Evolutionary conservation across 2,797 vertebrate genomes (phyloP).

Genomic region (Cuculus canorus): DNA sequence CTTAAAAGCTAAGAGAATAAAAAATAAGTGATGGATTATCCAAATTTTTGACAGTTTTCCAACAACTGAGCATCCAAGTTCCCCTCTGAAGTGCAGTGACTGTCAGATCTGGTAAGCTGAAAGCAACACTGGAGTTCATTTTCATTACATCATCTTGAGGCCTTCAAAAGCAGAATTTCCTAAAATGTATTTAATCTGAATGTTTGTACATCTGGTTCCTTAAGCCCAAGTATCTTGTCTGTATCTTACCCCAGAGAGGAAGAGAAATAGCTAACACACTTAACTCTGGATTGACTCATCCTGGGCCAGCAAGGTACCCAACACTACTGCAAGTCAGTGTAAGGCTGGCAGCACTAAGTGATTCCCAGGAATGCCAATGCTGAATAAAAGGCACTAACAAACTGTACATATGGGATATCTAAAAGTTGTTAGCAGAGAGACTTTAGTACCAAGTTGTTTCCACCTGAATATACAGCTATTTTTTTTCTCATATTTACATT

Average conservation of each 20-base stretch:
- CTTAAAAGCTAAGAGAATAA: not conserved
- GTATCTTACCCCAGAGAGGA: not conserved
- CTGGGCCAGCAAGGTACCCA: not conserved
- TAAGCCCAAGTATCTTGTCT: not conserved
- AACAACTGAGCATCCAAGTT: not conserved
- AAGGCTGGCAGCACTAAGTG: not conserved
- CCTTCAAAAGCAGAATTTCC: not conserved
- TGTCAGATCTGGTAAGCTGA: not conserved
- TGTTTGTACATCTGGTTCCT: not conserved
- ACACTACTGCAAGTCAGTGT: accelerated
- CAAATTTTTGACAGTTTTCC: not conserved
- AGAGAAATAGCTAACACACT: not conserved
- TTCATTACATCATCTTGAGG: not conserved
- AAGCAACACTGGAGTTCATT: not conserved
- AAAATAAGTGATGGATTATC: not conserved
- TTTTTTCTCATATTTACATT: too few relatives aligned
- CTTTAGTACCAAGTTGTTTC: too few relatives aligned
- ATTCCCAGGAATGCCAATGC: not conserved
- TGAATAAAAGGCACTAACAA: not conserved
- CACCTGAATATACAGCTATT: too few relatives aligned
- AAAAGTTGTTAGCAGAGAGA: too few relatives aligned
- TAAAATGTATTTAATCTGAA: not conserved
- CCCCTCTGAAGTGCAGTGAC: not conserved
- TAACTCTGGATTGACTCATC: not conserved
- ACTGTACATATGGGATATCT: not conserved